Conservation (phyloP, 1,140 invertebrate genomes). For the Diploscapter pachys region DNA sequence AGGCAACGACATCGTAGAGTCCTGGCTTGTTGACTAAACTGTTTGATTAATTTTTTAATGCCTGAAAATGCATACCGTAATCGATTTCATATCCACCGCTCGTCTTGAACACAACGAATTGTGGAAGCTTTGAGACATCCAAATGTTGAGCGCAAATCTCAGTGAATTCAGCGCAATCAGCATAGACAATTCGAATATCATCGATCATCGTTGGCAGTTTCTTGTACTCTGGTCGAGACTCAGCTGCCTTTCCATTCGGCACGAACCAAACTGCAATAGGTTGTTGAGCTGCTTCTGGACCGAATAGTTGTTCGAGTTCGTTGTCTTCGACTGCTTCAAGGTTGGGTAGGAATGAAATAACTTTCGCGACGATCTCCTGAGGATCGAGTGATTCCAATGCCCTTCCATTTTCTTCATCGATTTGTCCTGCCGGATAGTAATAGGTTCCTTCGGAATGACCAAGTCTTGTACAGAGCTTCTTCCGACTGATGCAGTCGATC, state of each 20-base stretch:
- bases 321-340: slow-evolving; percentile 5
- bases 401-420: slow-evolving; percentile 54
- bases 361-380: slow-evolving; percentile 64
- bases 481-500: slow-evolving; percentile 61
- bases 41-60: slow-evolving; percentile 12
- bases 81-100: slow-evolving; percentile 72
- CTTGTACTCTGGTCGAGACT: no score
- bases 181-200: slow-evolving; percentile 36
- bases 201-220: background rate
- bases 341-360: slow-evolving; percentile 62
- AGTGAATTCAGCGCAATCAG: slow-evolving; percentile 67
- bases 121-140: slow-evolving; percentile 66
- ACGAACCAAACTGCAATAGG: slow-evolving; percentile 26
- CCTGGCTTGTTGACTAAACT: slow-evolving; percentile 63
- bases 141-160: slow-evolving; percentile 65
- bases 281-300: slow-evolving; percentile 16
- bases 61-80: slow-evolving; percentile 63
- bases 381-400: slow-evolving; percentile 59
- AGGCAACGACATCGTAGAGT: slow-evolving; percentile 70
- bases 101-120: slow-evolving; percentile 70
- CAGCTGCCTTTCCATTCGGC: background rate
- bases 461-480: slow-evolving; percentile 63
- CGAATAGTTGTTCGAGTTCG: slow-evolving; percentile 33
- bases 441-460: slow-evolving; percentile 60
- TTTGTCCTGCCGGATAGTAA: slow-evolving; percentile 61